Conservation (phyloP, 2,113 vertebrate genomes). For the Melanotaenia duboulayi region DNA sequence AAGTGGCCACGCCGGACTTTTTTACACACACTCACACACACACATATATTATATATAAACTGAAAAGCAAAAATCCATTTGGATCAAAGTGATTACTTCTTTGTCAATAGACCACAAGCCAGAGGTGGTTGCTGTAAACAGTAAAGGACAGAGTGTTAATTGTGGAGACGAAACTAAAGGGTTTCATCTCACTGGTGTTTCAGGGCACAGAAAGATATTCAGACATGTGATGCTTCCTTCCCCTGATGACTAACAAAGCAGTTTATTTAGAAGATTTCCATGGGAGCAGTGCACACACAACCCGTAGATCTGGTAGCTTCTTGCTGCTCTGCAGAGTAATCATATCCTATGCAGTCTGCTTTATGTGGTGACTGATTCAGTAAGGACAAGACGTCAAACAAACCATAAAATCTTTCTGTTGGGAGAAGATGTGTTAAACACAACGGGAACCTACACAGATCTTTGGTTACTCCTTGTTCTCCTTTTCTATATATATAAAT, state of each 20-base stretch:
- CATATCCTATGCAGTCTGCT: not conserved
- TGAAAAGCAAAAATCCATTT: not conserved
- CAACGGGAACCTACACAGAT: not conserved
- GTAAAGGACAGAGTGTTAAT: not conserved
- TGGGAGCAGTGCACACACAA: conserved; percentile 29
- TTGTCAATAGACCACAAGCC: not conserved
- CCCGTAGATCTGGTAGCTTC: not conserved
- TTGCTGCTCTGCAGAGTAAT: conserved; percentile 12
- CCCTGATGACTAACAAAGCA: conserved; percentile 65
- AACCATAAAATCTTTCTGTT: not conserved
- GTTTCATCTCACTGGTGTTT: conserved; percentile 1
- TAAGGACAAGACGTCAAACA: not conserved
- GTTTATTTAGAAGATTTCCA: conserved; percentile 62
- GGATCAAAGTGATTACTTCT: not conserved
- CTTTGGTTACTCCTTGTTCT: conserved; percentile 18
- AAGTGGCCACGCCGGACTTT: no score
- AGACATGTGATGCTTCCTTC: conserved; percentile 72
- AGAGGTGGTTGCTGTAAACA: not conserved
- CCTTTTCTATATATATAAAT: conserved; percentile 20
- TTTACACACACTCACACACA: no score
- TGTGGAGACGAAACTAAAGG: conserved; percentile 8
- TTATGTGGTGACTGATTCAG: not conserved
- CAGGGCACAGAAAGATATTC: conserved; percentile 30
- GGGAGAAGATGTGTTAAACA: not conserved
- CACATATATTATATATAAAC: not conserved